phyloP scores from a whole-genome alignment of 1,140 invertebrate genomes.

The Drosophila pseudoananassae region DNA sequence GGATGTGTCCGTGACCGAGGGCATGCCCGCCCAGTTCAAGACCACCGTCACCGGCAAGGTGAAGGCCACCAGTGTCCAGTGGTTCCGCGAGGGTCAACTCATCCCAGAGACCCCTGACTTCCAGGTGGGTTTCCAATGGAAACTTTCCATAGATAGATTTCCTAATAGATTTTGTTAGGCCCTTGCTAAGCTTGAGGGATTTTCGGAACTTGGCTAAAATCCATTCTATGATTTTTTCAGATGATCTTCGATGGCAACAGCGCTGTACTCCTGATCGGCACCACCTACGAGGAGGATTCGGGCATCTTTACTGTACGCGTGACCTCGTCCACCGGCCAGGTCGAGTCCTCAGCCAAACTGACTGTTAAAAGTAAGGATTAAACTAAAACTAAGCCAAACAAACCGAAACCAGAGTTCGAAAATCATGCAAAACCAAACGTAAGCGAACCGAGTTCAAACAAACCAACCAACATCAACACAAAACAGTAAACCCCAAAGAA shows the following conservation, averaged over 20 bases:
- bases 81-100: conserved; percentile 94
- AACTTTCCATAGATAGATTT: no score
- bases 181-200: not conserved
- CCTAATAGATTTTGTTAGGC: not conserved
- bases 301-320: conserved; percentile 96
- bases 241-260: conserved; percentile 96
- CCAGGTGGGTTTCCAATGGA: conserved; percentile 89
- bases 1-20: conserved; percentile 93
- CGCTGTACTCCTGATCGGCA: conserved; percentile 94
- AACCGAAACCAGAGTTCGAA: conserved; percentile 74
- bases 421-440: conserved; percentile 59
- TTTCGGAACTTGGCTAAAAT: not conserved
- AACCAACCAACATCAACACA: conserved; percentile 63
- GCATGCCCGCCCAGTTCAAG: conserved; percentile 94
- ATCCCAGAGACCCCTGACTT: conserved; percentile 96
- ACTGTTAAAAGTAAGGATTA: conserved; percentile 99
- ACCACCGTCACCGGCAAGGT: conserved; percentile 92
- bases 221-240: conserved; percentile 85
- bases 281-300: conserved; percentile 96
- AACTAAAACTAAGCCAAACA: conserved; percentile 84
- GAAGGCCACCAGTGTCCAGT: conserved; percentile 90
- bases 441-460: conserved; percentile 70
- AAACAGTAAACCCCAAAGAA: conserved; percentile 68
- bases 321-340: conserved; percentile 94
- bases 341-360: conserved; percentile 95